Conservation (phyloP, 2,888 invertebrate species). For the Argyresthia goedartella region DNA sequence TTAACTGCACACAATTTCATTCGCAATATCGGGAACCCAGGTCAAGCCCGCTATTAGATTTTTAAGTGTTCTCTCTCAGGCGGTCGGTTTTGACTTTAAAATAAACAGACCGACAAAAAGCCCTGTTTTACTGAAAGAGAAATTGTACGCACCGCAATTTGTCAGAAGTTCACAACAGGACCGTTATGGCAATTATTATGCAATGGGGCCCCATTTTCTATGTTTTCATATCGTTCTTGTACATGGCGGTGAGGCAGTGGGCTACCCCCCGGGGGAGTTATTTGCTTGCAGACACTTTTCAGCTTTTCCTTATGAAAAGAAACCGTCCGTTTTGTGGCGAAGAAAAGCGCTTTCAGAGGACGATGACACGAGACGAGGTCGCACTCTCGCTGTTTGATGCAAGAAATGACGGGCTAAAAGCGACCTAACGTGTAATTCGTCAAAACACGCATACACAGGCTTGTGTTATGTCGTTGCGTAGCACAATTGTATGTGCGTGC, state of each 20-base stretch:
- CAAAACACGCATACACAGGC: conserved; percentile 36
- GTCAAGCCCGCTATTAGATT: conserved; percentile 1
- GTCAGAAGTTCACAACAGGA: not conserved
- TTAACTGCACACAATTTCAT: conserved; percentile 4
- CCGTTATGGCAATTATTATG: conserved; percentile 5
- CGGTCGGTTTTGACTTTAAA: not conserved
- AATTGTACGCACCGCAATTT: not conserved
- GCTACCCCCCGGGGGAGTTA: conserved; percentile 65
- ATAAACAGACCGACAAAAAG: not conserved
- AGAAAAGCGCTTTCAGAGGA: conserved; percentile 70
- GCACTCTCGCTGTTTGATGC: conserved; percentile 59
- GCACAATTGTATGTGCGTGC: not conserved
- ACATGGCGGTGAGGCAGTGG: conserved; percentile 50
- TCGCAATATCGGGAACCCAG: conserved; percentile 4
- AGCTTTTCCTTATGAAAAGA: conserved; percentile 70
- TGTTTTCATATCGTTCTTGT: conserved; percentile 48
- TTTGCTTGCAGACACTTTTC: conserved; percentile 70
- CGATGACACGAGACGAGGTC: conserved; percentile 70
- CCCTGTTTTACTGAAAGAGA: not conserved
- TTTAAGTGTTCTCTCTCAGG: not conserved
- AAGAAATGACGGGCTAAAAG: conserved; percentile 57
- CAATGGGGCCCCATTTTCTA: conserved; percentile 37
- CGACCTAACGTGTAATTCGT: conserved; percentile 61
- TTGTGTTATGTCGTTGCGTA: not conserved
- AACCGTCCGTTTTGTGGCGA: conserved; percentile 67